Evolutionary conservation across 2,113 vertebrate genomes (phyloP).

Genomic region (Poeciliopsis prolifica): DNA sequence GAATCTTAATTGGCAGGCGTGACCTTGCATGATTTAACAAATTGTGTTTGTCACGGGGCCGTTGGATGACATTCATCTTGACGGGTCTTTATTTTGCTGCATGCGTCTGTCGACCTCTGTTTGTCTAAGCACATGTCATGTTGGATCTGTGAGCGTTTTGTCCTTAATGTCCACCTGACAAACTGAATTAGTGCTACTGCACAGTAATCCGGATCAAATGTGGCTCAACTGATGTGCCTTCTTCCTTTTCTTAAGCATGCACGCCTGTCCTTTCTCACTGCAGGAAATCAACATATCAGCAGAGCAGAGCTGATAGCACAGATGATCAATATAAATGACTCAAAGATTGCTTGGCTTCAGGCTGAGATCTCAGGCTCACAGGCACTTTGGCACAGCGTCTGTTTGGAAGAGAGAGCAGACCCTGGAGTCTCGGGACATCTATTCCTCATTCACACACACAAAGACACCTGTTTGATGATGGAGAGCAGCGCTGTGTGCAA

Average conservation of each 20-base stretch:
- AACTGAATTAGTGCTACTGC: slow-evolving; percentile 40
- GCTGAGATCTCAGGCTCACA: slow-evolving; percentile 33
- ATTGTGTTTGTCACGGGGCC: not conserved
- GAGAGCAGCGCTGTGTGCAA: not conserved
- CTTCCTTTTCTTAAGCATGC: slow-evolving; percentile 4
- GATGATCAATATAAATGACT: slow-evolving; percentile 63
- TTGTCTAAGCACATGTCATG: slow-evolving; percentile 39
- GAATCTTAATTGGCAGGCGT: not conserved
- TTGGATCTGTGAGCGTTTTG: slow-evolving; percentile 26
- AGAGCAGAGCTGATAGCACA: slow-evolving; percentile 36
- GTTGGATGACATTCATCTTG: slow-evolving; percentile 16
- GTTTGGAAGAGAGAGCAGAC: slow-evolving; percentile 41
- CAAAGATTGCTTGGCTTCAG: slow-evolving; percentile 55
- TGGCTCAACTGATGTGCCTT: slow-evolving; percentile 11
- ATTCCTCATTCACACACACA: slow-evolving; percentile 14
- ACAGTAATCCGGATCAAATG: slow-evolving; percentile 34
- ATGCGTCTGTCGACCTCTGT: slow-evolving; percentile 21
- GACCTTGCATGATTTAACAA: not conserved
- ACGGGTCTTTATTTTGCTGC: slow-evolving; percentile 26
- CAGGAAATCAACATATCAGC: slow-evolving; percentile 48
- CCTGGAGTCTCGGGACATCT: slow-evolving; percentile 25
- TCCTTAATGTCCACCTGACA: slow-evolving; percentile 62
- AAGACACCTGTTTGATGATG: slow-evolving; percentile 30
- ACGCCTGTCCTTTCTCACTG: slow-evolving; percentile 17
- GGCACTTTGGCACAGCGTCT: slow-evolving; percentile 25